Base-by-base conservation (phyloP, 1,140 invertebrate genomes). In the Zaprionus ghesquierei region DNA sequence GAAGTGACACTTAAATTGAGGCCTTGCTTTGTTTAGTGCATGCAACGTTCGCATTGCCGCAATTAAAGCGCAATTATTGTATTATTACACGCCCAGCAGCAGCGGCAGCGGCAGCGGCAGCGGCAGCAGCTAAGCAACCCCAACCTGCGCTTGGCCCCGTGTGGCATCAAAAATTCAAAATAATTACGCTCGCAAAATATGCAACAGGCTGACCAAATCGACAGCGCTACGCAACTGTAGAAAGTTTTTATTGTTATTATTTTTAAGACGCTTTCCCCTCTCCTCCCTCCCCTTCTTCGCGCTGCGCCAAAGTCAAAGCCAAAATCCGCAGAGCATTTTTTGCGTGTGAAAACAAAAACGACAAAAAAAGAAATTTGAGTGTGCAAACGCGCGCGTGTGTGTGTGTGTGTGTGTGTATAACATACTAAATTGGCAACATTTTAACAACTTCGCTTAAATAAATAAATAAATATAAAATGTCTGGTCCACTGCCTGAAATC, bases 221-320 rank as follows among this genome's bases (percentile, higher is more conserved):
- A 77, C 74, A 65, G 41, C 72, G 41, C 75, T 72, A 86, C 75
- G 80, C 86, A 86, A 86, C 74, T 66, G 71, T 86, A 86, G 82
- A 86, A 86, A 86, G 82, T 86, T 86, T 86, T 76, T 79, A 77
- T 86, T 81, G 61, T 86, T 79, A 87, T 61, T 84, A 77, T 69
- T 78, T 70, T 58, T 58, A 79, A 69, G 55, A 54, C 61, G 23
- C 22, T 22, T 20, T 4, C 10, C 61, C 18, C 50, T 15, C 23
- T 38, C n/a, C 15, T 23, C 10, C 5, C 15, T 8, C 23, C 5
- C 18, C 23, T 35, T 23, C 27, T 15, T 31, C 51, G 64, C 62
- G 63, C 64, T 65, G 58, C 71, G 50, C 69, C 44, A 73, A 61
- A 60, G 54, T 66, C 62, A 59, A 74, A 62, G 33, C 54, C 69